Conservation (phyloP, 2,797 vertebrate species). For the Epinephelus awoara region DNA sequence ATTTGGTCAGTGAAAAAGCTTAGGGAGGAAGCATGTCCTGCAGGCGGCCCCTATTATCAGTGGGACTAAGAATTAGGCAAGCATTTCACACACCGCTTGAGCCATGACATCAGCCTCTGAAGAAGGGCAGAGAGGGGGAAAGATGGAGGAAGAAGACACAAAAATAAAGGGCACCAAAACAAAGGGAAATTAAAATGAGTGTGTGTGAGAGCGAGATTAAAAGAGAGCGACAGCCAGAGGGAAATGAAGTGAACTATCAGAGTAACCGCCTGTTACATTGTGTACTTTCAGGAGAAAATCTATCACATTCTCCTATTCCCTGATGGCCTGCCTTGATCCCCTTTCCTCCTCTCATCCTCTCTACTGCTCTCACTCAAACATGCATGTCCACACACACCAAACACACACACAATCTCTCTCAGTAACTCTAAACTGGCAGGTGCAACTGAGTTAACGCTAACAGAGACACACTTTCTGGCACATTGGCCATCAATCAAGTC, state of each 20-base stretch:
- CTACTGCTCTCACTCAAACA: constrained; percentile 21
- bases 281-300: constrained; percentile 58
- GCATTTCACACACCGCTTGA: constrained; percentile 64
- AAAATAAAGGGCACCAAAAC: constrained; percentile 19
- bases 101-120: constrained; percentile 68
- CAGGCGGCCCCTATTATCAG: constrained; percentile 52
- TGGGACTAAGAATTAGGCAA: constrained; percentile 38
- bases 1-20: constrained; percentile 37
- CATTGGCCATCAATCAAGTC: constrained; percentile 62
- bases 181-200: constrained; percentile 28
- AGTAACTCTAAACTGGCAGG: constrained; percentile 71
- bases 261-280: constrained; percentile 41
- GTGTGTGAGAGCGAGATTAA: background rate
- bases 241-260: constrained; percentile 19
- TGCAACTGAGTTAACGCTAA: constrained; percentile 66
- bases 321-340: constrained; percentile 47
- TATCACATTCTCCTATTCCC: constrained; percentile 63
- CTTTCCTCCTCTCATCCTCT: constrained; percentile 31
- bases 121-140: constrained; percentile 26
- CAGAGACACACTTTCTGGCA: constrained; percentile 51
- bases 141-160: constrained; percentile 37
- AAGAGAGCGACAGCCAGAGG: background rate
- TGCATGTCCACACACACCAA: background rate
- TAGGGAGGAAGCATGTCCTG: constrained; percentile 41
- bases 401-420: constrained; percentile 17